Percentiles rank a stretch among this genome's conserved stretches.
phyloP scores from a whole-genome alignment of 1,140 invertebrate species.

The Heliconius nattereri region DNA sequence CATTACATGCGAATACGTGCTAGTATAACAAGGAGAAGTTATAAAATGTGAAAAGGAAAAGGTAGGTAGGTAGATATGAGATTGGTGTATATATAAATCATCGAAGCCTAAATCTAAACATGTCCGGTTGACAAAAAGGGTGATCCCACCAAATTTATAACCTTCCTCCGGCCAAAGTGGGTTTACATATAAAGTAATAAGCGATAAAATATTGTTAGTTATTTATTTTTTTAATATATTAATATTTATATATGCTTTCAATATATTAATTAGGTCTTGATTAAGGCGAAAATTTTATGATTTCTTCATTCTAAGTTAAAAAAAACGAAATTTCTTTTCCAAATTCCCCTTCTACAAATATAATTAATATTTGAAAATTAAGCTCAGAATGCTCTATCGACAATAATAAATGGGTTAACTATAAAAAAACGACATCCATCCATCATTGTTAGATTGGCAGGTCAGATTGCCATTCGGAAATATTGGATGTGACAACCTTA shows the following conservation, averaged over 20 bases:
- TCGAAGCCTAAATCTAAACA: conserved; percentile 60
- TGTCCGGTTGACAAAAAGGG: conserved; percentile 73
- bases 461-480: neutral
- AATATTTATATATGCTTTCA: no score
- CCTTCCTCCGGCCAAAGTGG: conserved; percentile 38
- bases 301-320: no score
- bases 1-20: neutral
- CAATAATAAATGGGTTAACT: neutral
- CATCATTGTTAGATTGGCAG: conserved; percentile 1
- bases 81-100: conserved; percentile 64
- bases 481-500: conserved; percentile 7
- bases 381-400: neutral
- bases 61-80: conserved; percentile 10
- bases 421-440: neutral
- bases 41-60: neutral
- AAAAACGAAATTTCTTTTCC: neutral
- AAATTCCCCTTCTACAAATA: neutral
- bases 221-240: no score
- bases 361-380: neutral
- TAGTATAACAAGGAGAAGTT: neutral
- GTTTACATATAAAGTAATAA: conserved; percentile 7
- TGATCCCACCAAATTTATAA: conserved; percentile 67
- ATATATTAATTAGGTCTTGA: no score
- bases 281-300: no score
- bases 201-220: no score